These are phyloP conservation scores for Megaceryle maxima DNA, from an alignment of 2,113 vertebrate species.

Conservation along the genomic window DNA sequence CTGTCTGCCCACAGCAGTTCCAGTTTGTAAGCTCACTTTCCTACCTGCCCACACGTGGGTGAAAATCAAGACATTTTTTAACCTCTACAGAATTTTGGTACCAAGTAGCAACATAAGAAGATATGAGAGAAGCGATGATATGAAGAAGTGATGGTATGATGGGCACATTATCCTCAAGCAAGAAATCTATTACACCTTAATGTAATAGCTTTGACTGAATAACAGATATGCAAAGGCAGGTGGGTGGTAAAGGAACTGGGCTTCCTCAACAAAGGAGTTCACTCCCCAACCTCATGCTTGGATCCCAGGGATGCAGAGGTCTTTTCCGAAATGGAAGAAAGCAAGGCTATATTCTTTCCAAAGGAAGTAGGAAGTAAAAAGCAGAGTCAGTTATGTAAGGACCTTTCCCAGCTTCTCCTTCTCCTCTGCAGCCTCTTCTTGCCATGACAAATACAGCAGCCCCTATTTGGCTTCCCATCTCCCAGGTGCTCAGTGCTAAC, in stretches of 20 bases:
- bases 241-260: accelerated
- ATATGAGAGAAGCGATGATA: not conserved
- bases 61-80: not conserved
- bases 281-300: not conserved
- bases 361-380: not conserved
- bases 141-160: not conserved
- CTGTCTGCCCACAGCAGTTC: not conserved
- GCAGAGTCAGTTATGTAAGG: not conserved
- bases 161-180: not conserved
- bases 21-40: not conserved
- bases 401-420: not conserved
- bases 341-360: not conserved
- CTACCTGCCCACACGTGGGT: not conserved
- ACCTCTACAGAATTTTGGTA: not conserved
- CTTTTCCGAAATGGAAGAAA: not conserved
- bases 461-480: accelerated
- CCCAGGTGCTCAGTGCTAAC: not conserved
- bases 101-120: not conserved
- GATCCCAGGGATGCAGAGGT: not conserved
- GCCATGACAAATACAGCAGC: not conserved
- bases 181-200: not conserved
- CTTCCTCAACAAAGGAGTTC: not conserved
- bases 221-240: not conserved
- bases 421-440: not conserved
- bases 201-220: not conserved